Percentiles rank a stretch among this genome's conserved stretches.
Conservation (phyloP, 2,113 vertebrate genomes). For the Cephalopterus ornatus region DNA sequence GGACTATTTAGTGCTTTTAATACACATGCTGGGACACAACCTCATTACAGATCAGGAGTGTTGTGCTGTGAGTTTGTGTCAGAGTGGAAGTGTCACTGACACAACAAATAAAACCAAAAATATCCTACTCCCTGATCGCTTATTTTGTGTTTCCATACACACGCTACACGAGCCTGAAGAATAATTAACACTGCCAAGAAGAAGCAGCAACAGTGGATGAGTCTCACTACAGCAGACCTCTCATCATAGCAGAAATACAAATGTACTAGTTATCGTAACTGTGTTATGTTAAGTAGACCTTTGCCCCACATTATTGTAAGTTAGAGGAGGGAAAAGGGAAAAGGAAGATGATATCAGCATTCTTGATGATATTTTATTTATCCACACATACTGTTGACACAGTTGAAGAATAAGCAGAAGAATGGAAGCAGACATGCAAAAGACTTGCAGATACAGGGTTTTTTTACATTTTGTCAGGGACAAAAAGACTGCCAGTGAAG, state of each 20-base stretch:
- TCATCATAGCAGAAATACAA: conserved; percentile 64
- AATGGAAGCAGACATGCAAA: background rate
- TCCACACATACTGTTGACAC: background rate
- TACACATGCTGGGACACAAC: conserved; percentile 54
- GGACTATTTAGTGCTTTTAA: conserved; percentile 65
- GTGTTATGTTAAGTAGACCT: conserved; percentile 59
- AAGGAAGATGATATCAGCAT: conserved; percentile 55
- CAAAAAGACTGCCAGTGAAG: background rate
- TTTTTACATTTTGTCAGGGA: background rate
- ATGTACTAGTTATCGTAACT: conserved; percentile 59
- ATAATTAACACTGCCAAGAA: conserved; percentile 66
- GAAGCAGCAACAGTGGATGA: conserved; percentile 50
- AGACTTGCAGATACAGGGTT: background rate
- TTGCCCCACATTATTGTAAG: conserved; percentile 64
- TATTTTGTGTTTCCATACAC: conserved; percentile 56
- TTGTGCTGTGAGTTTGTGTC: conserved; percentile 49
- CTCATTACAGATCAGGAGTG: conserved; percentile 62
- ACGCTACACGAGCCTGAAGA: conserved; percentile 56
- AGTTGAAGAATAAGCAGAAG: conserved; percentile 24
- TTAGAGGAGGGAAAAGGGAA: conserved; percentile 45
- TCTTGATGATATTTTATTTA: conserved; percentile 51
- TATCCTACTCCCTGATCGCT: conserved; percentile 58
- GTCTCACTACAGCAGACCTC: conserved; percentile 61
- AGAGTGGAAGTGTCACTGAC: conserved; percentile 63
- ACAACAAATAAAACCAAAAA: conserved; percentile 56